Conservation (phyloP, 2,888 invertebrate genomes). For the Agrotis exclamationis region DNA sequence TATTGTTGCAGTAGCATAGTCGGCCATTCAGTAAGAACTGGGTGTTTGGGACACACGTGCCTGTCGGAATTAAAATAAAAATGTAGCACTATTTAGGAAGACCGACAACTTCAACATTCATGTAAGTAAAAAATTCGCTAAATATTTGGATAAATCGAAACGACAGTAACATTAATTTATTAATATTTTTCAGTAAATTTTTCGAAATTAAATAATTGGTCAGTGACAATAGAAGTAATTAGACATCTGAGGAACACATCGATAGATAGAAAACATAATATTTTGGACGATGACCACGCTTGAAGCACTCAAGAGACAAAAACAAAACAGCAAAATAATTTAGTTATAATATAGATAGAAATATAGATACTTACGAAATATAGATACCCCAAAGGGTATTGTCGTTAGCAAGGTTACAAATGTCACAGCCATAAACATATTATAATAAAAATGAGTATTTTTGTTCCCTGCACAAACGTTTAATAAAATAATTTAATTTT, state of each 20-base stretch:
- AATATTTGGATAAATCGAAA: no score
- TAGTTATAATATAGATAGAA: slow-evolving; percentile 43
- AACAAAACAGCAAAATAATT: no score
- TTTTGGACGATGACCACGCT: neutral
- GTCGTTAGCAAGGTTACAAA: slow-evolving; percentile 74
- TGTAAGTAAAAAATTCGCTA: slow-evolving; percentile 23
- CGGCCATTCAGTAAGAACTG: slow-evolving; percentile 78
- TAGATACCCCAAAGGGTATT: slow-evolving; percentile 65
- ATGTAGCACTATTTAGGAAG: neutral
- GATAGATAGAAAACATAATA: no score
- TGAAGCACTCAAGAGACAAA: neutral
- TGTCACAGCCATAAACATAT: slow-evolving; percentile 77
- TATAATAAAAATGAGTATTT: slow-evolving; percentile 65
- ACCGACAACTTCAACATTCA: neutral
- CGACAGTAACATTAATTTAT: no score
- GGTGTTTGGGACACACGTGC: slow-evolving; percentile 82
- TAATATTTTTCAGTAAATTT: slow-evolving; percentile 15
- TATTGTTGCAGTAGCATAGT: slow-evolving; percentile 78
- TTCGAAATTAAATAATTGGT: neutral
- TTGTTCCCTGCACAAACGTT: slow-evolving; percentile 58
- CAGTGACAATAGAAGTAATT: neutral
- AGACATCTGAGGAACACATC: neutral
- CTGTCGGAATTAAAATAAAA: slow-evolving; percentile 64
- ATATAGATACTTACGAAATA: slow-evolving; percentile 80
- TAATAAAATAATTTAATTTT: slow-evolving; percentile 56